A percentile compares a stretch with the other conserved stretches of the same genome.
phyloP scores from a whole-genome alignment of 2,888 invertebrate species.

The Phorcus lineatus region DNA sequence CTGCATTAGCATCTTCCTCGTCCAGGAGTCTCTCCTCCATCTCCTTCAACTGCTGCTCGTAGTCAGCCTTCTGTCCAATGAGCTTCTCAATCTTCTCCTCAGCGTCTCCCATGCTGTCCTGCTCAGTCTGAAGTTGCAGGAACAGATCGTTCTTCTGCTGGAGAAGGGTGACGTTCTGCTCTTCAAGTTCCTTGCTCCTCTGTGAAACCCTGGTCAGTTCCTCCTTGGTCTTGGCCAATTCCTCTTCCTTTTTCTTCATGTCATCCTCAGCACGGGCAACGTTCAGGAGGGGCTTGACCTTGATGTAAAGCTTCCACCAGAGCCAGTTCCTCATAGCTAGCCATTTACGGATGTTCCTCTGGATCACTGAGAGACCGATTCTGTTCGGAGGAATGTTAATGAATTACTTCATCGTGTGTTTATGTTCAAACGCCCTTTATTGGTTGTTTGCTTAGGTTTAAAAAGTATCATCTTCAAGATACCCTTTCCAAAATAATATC shows the following conservation, averaged over 20 bases:
- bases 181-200: conserved; percentile 96
- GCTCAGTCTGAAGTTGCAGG: conserved; percentile 91
- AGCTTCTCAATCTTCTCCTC: conserved; percentile 96
- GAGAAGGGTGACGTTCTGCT: conserved; percentile 91
- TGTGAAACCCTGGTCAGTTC: conserved; percentile 96
- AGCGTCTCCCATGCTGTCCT: conserved; percentile 91
- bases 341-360: conserved; percentile 99
- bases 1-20: conserved; percentile 97
- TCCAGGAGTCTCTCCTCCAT: conserved; percentile 96
- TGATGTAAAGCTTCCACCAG: conserved; percentile 99
- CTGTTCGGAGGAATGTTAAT: conserved; percentile 74
- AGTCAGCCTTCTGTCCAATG: conserved; percentile 95
- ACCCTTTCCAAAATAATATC: too few relatives aligned
- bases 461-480: too few relatives aligned
- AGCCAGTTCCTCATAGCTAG: conserved; percentile 99
- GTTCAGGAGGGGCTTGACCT: conserved; percentile 90
- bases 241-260: conserved; percentile 96
- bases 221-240: conserved; percentile 95
- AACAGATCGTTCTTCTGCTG: conserved; percentile 95
- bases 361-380: conserved; percentile 96
- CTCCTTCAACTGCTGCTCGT: conserved; percentile 95
- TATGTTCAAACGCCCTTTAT: too few relatives aligned
- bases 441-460: too few relatives aligned
- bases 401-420: too few relatives aligned
- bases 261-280: conserved; percentile 99